phyloP scores from a whole-genome alignment of 2,113 vertebrate species.

The Numida meleagris region DNA sequence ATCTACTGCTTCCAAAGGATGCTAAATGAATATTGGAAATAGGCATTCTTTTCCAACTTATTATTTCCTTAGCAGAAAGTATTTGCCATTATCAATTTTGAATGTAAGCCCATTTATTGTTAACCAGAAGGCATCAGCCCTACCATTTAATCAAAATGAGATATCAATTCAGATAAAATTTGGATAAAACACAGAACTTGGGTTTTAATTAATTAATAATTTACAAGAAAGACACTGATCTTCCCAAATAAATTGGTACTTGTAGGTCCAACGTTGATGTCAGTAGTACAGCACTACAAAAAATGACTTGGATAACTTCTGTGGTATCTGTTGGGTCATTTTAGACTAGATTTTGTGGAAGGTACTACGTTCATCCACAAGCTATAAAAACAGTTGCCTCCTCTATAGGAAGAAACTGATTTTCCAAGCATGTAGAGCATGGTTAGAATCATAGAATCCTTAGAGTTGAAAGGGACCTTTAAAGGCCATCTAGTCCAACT shows the following conservation, averaged over 20 bases:
- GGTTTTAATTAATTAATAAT: neutral
- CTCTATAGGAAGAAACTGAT: neutral
- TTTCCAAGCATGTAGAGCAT: neutral
- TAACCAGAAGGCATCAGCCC: neutral
- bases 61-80: neutral
- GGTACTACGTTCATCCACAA: neutral
- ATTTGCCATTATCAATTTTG: neutral
- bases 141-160: neutral
- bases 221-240: neutral
- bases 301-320: neutral
- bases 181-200: neutral
- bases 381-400: neutral
- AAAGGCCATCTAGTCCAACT: too few species aligned
- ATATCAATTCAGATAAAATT: neutral
- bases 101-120: neutral
- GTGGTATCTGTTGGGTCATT: neutral
- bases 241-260: neutral
- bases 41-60: neutral
- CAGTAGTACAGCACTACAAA: neutral
- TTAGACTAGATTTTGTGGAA: neutral
- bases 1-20: neutral
- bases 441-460: neutral
- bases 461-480: too few species aligned
- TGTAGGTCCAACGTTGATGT: accelerated
- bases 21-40: neutral